Evolutionary conservation across 2,888 invertebrate genomes (phyloP).

Genomic region (Xestia xanthographa): DNA sequence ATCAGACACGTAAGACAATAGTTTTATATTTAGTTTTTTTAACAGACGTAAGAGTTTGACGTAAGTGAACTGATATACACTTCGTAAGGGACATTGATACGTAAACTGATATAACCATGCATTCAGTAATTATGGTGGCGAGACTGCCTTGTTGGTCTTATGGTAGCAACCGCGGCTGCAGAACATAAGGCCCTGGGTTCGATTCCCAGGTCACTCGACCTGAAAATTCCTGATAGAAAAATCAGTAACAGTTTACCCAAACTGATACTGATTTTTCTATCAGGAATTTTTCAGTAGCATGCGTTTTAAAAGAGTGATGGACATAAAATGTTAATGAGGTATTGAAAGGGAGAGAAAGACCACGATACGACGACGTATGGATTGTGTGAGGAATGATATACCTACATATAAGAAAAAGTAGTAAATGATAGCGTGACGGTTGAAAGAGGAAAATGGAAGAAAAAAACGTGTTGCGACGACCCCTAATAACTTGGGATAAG

Average conservation of each 20-base stretch:
- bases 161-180: not conserved
- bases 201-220: not conserved
- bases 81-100: not conserved
- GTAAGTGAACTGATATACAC: not conserved
- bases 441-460: no score
- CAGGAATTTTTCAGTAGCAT: not conserved
- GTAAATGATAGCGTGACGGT: no score
- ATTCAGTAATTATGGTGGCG: not conserved
- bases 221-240: no score
- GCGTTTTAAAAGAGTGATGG: no score
- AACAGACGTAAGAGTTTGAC: constrained; percentile 19
- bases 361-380: no score
- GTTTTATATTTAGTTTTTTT: constrained; percentile 27
- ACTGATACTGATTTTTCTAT: not conserved
- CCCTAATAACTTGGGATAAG: no score
- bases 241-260: no score
- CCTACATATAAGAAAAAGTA: no score
- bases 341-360: no score
- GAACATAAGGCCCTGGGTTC: not conserved
- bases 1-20: constrained; percentile 8
- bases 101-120: not conserved
- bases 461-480: no score
- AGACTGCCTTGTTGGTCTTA: not conserved
- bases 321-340: no score
- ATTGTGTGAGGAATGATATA: no score